Conservation (phyloP, 1,140 invertebrate species). For the Ooceraea biroi region DNA sequence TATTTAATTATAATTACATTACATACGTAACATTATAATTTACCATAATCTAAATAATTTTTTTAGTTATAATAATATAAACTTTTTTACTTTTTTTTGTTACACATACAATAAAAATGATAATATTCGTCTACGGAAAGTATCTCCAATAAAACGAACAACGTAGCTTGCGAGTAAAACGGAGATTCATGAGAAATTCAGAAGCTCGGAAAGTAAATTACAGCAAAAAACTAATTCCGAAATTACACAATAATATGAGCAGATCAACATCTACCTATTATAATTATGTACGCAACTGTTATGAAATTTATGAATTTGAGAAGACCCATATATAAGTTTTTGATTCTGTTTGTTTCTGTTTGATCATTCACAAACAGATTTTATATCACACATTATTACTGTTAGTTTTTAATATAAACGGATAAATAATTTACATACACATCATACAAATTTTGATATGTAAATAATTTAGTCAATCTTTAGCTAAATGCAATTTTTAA, state of each 20-base stretch:
- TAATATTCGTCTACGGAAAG: too few relatives aligned
- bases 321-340: background rate
- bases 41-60: too few relatives aligned
- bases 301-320: background rate
- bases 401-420: background rate
- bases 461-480: slow-evolving; percentile 15
- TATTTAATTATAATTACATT: too few relatives aligned
- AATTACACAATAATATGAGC: background rate
- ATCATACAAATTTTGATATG: background rate
- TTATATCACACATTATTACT: slow-evolving; percentile 5
- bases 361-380: background rate
- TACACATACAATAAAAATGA: too few relatives aligned
- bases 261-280: background rate
- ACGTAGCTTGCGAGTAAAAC: background rate
- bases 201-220: background rate
- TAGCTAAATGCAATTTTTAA: too few relatives aligned
- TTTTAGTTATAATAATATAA: too few relatives aligned
- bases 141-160: too few relatives aligned
- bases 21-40: too few relatives aligned
- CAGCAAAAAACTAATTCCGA: background rate
- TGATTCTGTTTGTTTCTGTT: background rate
- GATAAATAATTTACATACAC: background rate
- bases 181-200: background rate
- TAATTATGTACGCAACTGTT: background rate
- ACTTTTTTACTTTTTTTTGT: too few relatives aligned